These are phyloP conservation scores for Drosophila birchii DNA, from an alignment of 2,888 invertebrate genomes.

Conservation along the genomic window DNA sequence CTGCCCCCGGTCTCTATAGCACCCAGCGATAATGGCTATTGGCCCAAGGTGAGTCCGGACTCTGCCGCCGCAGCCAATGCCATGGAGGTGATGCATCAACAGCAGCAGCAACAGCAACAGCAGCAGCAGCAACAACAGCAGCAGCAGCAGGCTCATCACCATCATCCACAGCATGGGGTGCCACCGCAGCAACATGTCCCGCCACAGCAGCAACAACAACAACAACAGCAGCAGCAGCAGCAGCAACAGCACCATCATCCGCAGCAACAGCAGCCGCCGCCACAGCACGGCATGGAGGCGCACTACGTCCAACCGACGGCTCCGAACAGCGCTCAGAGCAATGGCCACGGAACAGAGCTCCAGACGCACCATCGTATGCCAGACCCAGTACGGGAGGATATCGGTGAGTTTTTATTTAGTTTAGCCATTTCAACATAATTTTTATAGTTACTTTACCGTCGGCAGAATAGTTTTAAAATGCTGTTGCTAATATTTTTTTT, in stretches of 20 bases:
- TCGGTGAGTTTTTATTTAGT: conserved; percentile 82
- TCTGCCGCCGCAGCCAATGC: conserved; percentile 87
- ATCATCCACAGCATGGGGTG: conserved; percentile 87
- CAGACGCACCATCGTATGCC: conserved; percentile 88
- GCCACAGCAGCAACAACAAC: conserved; percentile 81
- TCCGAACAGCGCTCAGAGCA: conserved; percentile 85
- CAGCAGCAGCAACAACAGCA: conserved; percentile 88
- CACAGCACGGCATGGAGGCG: conserved; percentile 87
- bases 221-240: conserved; percentile 85
- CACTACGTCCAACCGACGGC: conserved; percentile 86
- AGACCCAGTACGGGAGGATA: conserved; percentile 85
- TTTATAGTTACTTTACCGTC: too few relatives aligned
- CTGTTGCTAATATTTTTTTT: too few relatives aligned
- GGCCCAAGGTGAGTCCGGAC: conserved; percentile 94
- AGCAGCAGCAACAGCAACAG: conserved; percentile 87
- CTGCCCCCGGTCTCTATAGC: conserved; percentile 83
- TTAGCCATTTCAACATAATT: too few relatives aligned
- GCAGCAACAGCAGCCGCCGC: conserved; percentile 86
- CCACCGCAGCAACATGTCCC: conserved; percentile 86
- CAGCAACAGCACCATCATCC: conserved; percentile 85
- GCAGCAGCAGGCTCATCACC: conserved; percentile 86
- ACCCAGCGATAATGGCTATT: conserved; percentile 87
- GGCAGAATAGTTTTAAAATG: too few relatives aligned
- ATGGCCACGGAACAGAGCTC: conserved; percentile 89
- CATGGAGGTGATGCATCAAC: conserved; percentile 88